phyloP scores from a whole-genome alignment of 2,797 vertebrate genomes.

The Pagetopsis macropterus region DNA sequence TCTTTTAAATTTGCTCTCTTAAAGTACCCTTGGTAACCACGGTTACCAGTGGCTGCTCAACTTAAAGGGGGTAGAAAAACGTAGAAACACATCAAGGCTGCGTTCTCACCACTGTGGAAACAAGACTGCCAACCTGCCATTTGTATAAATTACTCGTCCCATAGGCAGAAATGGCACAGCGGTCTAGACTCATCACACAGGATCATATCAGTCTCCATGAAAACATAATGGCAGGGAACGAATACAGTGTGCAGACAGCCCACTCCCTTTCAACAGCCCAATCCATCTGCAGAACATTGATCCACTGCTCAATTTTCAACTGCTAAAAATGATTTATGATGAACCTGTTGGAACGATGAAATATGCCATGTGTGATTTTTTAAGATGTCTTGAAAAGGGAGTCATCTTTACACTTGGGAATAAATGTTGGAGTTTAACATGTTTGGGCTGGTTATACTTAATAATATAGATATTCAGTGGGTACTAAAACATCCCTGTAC shows the following conservation, averaged over 20 bases:
- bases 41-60: slow-evolving; percentile 24
- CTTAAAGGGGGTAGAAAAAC: slow-evolving; percentile 16
- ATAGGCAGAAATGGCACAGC: slow-evolving; percentile 29
- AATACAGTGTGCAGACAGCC: slow-evolving; percentile 31
- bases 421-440: neutral
- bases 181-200: slow-evolving; percentile 33
- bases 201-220: slow-evolving; percentile 53
- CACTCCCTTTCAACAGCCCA: slow-evolving; percentile 19
- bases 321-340: slow-evolving; percentile 33
- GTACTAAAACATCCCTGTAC: neutral
- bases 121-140: slow-evolving; percentile 11
- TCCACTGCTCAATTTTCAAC: slow-evolving; percentile 36
- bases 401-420: neutral
- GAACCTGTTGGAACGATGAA: slow-evolving; percentile 20
- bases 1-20: slow-evolving; percentile 4
- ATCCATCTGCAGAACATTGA: slow-evolving; percentile 42
- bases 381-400: neutral
- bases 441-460: neutral
- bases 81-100: slow-evolving; percentile 1
- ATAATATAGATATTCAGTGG: neutral
- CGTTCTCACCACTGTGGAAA: slow-evolving; percentile 12
- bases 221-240: slow-evolving; percentile 36
- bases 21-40: slow-evolving; percentile 25
- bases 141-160: slow-evolving; percentile 33
- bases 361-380: slow-evolving; percentile 12